Evolutionary conservation across 2,888 invertebrate species (phyloP).

Genomic region (Scelioninae gen. 1): DNA sequence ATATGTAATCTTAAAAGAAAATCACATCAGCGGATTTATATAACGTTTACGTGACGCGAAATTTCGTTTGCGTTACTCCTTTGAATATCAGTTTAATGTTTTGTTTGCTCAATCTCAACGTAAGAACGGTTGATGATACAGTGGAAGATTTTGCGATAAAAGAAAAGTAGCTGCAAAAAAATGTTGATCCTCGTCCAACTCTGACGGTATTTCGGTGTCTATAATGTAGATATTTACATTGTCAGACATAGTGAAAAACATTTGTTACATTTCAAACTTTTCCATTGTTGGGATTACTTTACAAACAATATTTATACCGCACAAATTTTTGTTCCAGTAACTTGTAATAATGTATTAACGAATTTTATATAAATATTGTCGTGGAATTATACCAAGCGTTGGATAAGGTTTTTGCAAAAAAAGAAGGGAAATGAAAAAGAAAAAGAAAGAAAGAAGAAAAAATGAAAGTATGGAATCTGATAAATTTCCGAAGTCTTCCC

Average conservation of each 20-base stretch:
- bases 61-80: constrained; percentile 34
- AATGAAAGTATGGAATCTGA: constrained; percentile 51
- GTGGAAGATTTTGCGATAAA: constrained; percentile 24
- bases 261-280: background rate
- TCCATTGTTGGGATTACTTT: constrained; percentile 5
- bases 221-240: constrained; percentile 35
- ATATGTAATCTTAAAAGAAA: constrained; percentile 49
- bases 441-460: constrained; percentile 17
- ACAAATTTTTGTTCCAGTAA: constrained; percentile 17
- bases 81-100: constrained; percentile 50
- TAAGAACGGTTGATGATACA: constrained; percentile 43
- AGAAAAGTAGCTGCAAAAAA: constrained; percentile 16
- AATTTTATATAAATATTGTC: constrained; percentile 47
- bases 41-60: constrained; percentile 56
- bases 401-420: constrained; percentile 13
- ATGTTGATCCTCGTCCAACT: constrained; percentile 10
- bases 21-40: constrained; percentile 54
- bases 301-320: constrained; percentile 1
- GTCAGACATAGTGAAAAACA: background rate
- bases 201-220: constrained; percentile 1
- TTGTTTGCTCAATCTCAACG: constrained; percentile 35
- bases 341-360: constrained; percentile 11
- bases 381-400: constrained; percentile 15
- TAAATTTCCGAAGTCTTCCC: constrained; percentile 52
- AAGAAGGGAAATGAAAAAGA: background rate